Evolutionary conservation across 2,888 invertebrate species (phyloP), one percentile per base, ranked within the genome.

Genomic region (Ophonus ardosiacus): DNA sequence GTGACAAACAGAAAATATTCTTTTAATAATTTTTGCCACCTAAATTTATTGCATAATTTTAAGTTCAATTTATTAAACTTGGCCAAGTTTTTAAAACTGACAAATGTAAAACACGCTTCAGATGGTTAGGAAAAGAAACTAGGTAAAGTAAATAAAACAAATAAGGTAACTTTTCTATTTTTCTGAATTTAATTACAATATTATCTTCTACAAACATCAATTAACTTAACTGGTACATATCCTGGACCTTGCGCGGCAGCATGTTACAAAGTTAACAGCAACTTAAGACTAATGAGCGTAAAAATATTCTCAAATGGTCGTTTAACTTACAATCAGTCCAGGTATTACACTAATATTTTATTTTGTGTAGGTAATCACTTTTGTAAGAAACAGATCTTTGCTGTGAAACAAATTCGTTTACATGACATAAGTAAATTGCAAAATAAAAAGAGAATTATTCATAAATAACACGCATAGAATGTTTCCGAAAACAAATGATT

Each of bases 161-260:
- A 76, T 2, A 56, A 51, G 15, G 17, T 74, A 83, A 76, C 76
- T 74, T 85, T 86, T 86, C 86, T 86, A 86, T 88, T 88, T 88
- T 88, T 89, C 89, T 88, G 88, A 88, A 88, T 87, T 89, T 90
- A 90, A 89, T 89, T 90, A 89, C 87, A 87, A 86, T 74, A 74
- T 74, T 89, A 90, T 90, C 88, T 89, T 90, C 90, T 90, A 90
- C 89, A 90, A 90, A 91, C 91, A 90, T 90, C 90, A 89, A 90
- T 88, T 90, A 90, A 90, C 90, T 90, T 90, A 90, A 90, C 88
- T 84, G 84, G 84, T 84, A 89, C 89, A 90, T 86, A 56, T 89
- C 91, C 91, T 89, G 91, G 91, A 90, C 90, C 65, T 79, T 61
- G 0, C 79, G 76, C 83, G 84, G 84, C 84, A 84, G 84, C 84